Base-by-base conservation (phyloP, 1,140 invertebrate genomes). In the Drosophila kikkawai region DNA sequence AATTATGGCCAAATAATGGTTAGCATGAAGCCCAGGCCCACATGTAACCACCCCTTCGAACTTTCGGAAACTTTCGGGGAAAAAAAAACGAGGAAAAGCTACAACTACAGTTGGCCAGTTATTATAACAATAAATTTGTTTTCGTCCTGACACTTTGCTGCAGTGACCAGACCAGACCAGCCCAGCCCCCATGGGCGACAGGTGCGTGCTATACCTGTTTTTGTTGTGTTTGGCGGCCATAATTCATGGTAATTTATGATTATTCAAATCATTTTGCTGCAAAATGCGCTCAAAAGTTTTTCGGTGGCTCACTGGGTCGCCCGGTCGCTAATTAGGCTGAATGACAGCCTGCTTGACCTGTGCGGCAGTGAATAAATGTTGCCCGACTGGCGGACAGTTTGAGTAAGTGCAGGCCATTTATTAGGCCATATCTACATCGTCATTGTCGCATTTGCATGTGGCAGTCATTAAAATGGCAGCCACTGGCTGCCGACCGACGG, bases 171-270 rank as follows among this genome's bases (percentile, higher is more conserved):
- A 39, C 50, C 55, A 56, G 47, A 34, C 60, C 7, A n/a, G 39
- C 19, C 26, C 22, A 7, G 17, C 42, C 67, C 55, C 67, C 39
- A 34, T 3, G 44, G 63, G 64, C 65, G 65, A 48, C 74, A 78
- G 74, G 75, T 78, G 75, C 75, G 75, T 78, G 75, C 69, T 44
- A 51, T 48, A 29, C 29, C 37, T 59, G 58, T 48, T 26, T 45
- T 41, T 45, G 45, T 65, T 64, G 60, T 50, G 39, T 48, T 55
- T 29, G 45, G 65, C 77, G 51, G 56, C 60, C 80, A 88, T 87
- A 80, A 64, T 68, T 87, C 80, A 88, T 75, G 77, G 65, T 87
- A 78, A 80, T 88, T 87, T 87, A 88, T 80, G 83, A 87, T 88
- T 80, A 80, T 88, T 70, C 80, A 88, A 88, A 87, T 80, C 58